phyloP scores from a whole-genome alignment of 2,113 vertebrate genomes.

The Centrocercus urophasianus region DNA sequence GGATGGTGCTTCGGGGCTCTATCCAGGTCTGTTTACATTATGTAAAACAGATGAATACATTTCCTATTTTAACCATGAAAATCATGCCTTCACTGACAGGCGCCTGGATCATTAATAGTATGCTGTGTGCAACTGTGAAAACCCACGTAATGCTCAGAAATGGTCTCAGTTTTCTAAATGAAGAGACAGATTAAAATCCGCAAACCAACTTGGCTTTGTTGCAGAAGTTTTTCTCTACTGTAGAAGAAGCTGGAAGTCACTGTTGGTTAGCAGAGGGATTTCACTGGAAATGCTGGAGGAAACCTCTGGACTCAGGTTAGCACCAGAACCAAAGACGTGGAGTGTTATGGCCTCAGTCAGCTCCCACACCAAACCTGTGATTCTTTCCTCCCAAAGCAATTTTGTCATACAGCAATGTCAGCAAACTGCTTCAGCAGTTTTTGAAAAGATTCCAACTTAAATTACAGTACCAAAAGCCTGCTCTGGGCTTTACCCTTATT shows the following conservation, averaged over 20 bases:
- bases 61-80: slow-evolving; percentile 42
- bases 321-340: neutral
- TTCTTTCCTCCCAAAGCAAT: slow-evolving; percentile 6
- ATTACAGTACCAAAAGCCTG: slow-evolving; percentile 28
- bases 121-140: slow-evolving; percentile 1
- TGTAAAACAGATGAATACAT: slow-evolving; percentile 7
- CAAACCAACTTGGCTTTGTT: slow-evolving; percentile 47
- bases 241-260: slow-evolving; percentile 26
- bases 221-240: neutral
- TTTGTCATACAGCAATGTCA: slow-evolving; percentile 9
- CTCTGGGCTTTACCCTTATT: neutral
- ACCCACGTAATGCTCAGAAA: neutral
- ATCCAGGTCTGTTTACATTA: slow-evolving; percentile 41
- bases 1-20: slow-evolving; percentile 17
- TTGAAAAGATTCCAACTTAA: slow-evolving; percentile 65
- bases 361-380: slow-evolving; percentile 12
- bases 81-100: neutral
- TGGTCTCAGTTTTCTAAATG: slow-evolving; percentile 10
- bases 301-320: neutral
- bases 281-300: slow-evolving; percentile 28
- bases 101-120: neutral
- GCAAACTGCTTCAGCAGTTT: slow-evolving; percentile 20
- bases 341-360: neutral
- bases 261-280: slow-evolving; percentile 23
- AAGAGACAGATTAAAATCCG: slow-evolving; percentile 50